Evolutionary conservation across 2,888 invertebrate genomes (phyloP), one percentile per base, ranked within the genome.

Genomic region (Colletes collaris): DNA sequence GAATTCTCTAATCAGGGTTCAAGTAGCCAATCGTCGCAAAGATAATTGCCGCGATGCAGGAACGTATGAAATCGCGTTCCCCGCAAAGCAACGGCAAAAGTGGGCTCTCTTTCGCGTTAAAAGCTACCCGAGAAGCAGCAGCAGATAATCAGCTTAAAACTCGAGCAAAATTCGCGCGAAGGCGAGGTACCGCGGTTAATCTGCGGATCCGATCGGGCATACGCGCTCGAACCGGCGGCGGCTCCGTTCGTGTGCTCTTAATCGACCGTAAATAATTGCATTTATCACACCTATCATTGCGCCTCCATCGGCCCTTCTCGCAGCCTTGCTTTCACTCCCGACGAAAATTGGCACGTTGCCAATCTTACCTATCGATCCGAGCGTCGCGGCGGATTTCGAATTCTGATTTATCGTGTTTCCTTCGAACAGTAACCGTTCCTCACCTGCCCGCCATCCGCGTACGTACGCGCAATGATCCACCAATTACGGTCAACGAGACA

Each of bases 181-280:
- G 81, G 82, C 81, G 82, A 81, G 66, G 76, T 79, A 3, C 74
- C 81, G 75, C 75, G 79, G 81, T 86, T 86, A 89, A 91, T 90
- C 90, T 86, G 74, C 67, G 72, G 68, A 78, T 87, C 85, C 87
- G 91, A 91, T 91, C 91, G 86, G 65, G 53, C 63, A 66, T 58
- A 62, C 58, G 65, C 59, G 60, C 53, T 56, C 16, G 52, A 76
- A 82, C 76, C 84, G 80, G 88, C 84, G 85, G 82, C 76, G 70
- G 73, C 83, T 79, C 35, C 60, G 66, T 27, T 62, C 71, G 69
- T 87, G 89, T 90, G 88, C 89, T 92, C 91, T 92, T 92, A 92
- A 92, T 93, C 92, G 92, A 91, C 89, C 92, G 92, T 92, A 90
- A 92, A 92, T 92, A 93, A 93, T 93, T 92, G 91, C 91, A 91